Evolutionary conservation across 2,797 vertebrate genomes (phyloP), one percentile per base, ranked within the genome.

Genomic region (Melanotaenia boesemani): DNA sequence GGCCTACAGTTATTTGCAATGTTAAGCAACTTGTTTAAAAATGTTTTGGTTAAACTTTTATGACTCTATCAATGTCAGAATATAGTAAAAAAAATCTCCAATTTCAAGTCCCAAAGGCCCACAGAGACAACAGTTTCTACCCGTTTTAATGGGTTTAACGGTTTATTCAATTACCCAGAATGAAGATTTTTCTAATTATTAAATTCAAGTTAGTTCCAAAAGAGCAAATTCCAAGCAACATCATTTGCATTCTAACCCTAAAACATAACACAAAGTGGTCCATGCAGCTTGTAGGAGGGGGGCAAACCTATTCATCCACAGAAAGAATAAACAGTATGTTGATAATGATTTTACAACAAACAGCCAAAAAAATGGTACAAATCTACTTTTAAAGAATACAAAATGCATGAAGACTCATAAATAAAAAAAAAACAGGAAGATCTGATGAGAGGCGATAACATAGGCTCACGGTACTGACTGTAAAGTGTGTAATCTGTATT

Each of bases 391-490:
- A 6, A 24, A 67, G 62, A 2, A 52, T 81, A 58, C 66, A 65
- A 72, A 72, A 57, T 12, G 75, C 24, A 52, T 50, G 37, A 82
- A 79, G 71, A 67, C 39, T 6, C 24, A 18, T 60, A 56, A 77
- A 70, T 63, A 60, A 30, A 30, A 76, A 60, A 76, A 28, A 39
- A 34, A 4, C 26, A 48, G 4, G 26, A 16, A 32, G 63, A 34
- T 34, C 20, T 30, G 71, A 76, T 64, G 72, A 76, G 57, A 26
- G 66, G 60, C 12, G 72, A 79, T 80, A 70, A 56, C 6, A 11
- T 65, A 66, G 85, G 82, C 84, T 60, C 74, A 80, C 62, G 15
- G 76, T 63, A 12, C 52, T 8, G 70, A 74, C 57, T 80, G 63
- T 44, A 72, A 68, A 77, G 56, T 28, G 62, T 34, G 74, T 68